Conservation (phyloP, 2,888 invertebrate genomes). For the Gryllus longicercus region DNA sequence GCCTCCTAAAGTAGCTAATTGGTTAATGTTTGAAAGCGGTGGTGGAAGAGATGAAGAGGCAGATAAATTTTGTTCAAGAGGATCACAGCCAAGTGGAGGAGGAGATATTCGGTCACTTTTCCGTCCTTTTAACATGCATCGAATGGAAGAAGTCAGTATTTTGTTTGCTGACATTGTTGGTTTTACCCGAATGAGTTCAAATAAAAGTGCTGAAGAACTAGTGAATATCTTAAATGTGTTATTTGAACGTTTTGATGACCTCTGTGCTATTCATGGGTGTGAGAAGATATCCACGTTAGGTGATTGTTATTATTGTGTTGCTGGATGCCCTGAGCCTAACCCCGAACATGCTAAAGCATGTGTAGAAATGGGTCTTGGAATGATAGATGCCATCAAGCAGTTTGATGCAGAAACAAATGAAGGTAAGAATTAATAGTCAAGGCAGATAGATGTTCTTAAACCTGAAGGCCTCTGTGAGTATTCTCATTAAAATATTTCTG, state of each 20-base stretch:
- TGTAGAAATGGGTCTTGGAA: constrained; percentile 94
- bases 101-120: constrained; percentile 75
- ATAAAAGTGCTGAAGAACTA: constrained; percentile 92
- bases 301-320: constrained; percentile 92
- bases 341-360: constrained; percentile 91
- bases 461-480: neutral
- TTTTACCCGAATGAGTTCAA: constrained; percentile 95
- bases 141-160: constrained; percentile 94
- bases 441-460: neutral
- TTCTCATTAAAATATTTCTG: neutral
- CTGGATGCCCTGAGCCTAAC: constrained; percentile 90
- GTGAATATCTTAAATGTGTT: constrained; percentile 93
- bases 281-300: constrained; percentile 96
- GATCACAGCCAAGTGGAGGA: constrained; percentile 30
- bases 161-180: constrained; percentile 97
- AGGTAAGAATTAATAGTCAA: constrained; percentile 47
- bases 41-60: constrained; percentile 49
- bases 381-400: constrained; percentile 88
- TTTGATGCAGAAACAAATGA: constrained; percentile 89
- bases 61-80: constrained; percentile 41
- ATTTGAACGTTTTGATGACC: constrained; percentile 90
- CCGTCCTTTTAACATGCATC: constrained; percentile 94
- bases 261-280: constrained; percentile 84
- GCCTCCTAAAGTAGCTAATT: constrained; percentile 89
- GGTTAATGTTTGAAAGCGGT: constrained; percentile 72